Evolutionary conservation across 2,888 invertebrate genomes (phyloP), one percentile per base, ranked within the genome.

Genomic region (Anagyrus pseudococci): DNA sequence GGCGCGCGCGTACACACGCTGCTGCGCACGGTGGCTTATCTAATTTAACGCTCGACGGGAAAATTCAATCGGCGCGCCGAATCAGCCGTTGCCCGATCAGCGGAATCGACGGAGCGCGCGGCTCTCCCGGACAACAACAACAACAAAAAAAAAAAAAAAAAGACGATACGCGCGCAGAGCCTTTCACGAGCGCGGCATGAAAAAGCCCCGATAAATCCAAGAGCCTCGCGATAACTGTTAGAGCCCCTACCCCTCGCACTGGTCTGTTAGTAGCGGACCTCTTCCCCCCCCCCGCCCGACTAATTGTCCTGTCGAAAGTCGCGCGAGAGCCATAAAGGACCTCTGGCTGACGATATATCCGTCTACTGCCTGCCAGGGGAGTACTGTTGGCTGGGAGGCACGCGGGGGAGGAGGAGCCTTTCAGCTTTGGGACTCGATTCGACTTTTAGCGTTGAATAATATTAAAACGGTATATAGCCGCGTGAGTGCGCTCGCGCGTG

Each of bases 301-400:
- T 61, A 61, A 61, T 61, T 61, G 61, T 61, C 49, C 61, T 55
- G 55, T 61, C 55, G 61, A 61, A 48, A 49, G 55, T 49, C 29
- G 47, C 48, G 40, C 17, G 13, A 8, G 33, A 33, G 6, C 13
- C 33, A 33, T 6, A 13, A 33, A 13, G 33, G 13, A 33, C 33
- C n/a, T n/a, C n/a, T n/a, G n/a, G n/a, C n/a, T n/a, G n/a, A n/a
- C n/a, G n/a, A n/a, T n/a, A n/a, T n/a, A n/a, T n/a, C n/a, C n/a
- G n/a, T n/a, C n/a, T n/a, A n/a, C n/a, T n/a, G n/a, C n/a, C n/a
- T n/a, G n/a, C n/a, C n/a, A n/a, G n/a, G n/a, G n/a, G n/a, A n/a
- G n/a, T n/a, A n/a, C n/a, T n/a, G n/a, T n/a, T n/a, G n/a, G 15
- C 8, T 8, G 33, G 6, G 29, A 29, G 29, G 29, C 8, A 37